Conservation (phyloP, 2,888 invertebrate species). For the Tetrapedia diversipes region DNA sequence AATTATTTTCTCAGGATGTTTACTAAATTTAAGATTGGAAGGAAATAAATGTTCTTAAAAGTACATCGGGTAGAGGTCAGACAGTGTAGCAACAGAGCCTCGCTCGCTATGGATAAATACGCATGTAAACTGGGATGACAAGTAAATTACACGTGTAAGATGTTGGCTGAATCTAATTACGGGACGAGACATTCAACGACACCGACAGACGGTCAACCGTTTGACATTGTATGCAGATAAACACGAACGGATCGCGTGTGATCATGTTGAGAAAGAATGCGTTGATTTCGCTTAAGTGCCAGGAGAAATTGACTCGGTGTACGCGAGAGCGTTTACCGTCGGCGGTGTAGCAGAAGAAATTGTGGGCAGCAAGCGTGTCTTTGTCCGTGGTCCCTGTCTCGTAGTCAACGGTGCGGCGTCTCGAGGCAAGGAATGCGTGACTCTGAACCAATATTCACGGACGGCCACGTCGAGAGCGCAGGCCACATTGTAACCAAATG, state of each 20-base stretch:
- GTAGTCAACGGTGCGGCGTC: not conserved
- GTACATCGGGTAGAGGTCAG: not conserved
- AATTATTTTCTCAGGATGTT: too few species aligned
- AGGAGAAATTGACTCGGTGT: constrained; percentile 30
- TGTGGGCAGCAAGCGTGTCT: constrained; percentile 9
- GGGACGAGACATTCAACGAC: constrained; percentile 25
- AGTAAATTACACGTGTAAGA: too few species aligned
- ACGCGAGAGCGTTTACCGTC: not conserved
- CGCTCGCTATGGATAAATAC: constrained; percentile 8
- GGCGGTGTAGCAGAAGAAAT: constrained; percentile 3
- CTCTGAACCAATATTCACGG: constrained; percentile 32
- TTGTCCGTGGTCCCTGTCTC: constrained; percentile 1
- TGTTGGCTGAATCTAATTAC: constrained; percentile 36
- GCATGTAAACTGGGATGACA: constrained; percentile 18
- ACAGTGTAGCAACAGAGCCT: not conserved
- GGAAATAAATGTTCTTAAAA: too few species aligned
- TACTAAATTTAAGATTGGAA: too few species aligned
- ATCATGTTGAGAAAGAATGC: constrained; percentile 69
- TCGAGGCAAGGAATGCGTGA: constrained; percentile 9
- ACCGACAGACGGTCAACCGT: constrained; percentile 40
- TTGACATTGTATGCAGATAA: constrained; percentile 74
- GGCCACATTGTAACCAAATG: constrained; percentile 53
- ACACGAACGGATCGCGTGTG: constrained; percentile 52
- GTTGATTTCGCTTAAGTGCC: constrained; percentile 38
- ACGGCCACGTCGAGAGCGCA: constrained; percentile 10